These are phyloP conservation scores for Lamellibrachia columna DNA, from an alignment of 2,888 invertebrate genomes.

Conservation along the genomic window DNA sequence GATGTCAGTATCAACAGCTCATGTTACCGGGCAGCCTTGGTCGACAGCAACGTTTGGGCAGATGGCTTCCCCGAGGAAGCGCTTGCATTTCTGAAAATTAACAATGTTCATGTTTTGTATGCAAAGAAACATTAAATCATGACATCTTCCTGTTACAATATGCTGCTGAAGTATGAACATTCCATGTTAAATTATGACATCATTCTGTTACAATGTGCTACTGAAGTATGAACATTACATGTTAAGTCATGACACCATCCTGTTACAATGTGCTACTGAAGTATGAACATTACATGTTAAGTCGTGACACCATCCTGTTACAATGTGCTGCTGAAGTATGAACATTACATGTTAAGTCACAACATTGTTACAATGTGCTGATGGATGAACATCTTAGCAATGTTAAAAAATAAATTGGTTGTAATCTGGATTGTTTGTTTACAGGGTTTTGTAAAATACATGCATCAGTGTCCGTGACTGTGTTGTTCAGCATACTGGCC, in stretches of 20 bases:
- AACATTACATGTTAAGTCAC: too few relatives aligned
- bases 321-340: too few relatives aligned
- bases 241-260: too few relatives aligned
- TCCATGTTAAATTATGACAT: too few relatives aligned
- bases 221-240: too few relatives aligned
- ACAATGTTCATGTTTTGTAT: background rate
- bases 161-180: background rate
- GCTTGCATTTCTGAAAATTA: slow-evolving; percentile 8
- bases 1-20: background rate
- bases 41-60: background rate
- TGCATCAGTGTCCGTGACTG: background rate
- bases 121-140: background rate
- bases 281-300: too few relatives aligned
- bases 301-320: too few relatives aligned
- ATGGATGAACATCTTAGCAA: background rate
- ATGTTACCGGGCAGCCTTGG: slow-evolving; percentile 4
- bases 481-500: background rate
- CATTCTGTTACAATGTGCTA: too few relatives aligned
- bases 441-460: background rate
- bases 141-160: background rate
- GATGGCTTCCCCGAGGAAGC: background rate
- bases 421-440: too few relatives aligned
- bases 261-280: too few relatives aligned
- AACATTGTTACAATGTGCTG: background rate
- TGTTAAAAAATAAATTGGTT: too few relatives aligned